Conservation (phyloP, 2,797 vertebrate species). For the Okamejei kenojei region DNA sequence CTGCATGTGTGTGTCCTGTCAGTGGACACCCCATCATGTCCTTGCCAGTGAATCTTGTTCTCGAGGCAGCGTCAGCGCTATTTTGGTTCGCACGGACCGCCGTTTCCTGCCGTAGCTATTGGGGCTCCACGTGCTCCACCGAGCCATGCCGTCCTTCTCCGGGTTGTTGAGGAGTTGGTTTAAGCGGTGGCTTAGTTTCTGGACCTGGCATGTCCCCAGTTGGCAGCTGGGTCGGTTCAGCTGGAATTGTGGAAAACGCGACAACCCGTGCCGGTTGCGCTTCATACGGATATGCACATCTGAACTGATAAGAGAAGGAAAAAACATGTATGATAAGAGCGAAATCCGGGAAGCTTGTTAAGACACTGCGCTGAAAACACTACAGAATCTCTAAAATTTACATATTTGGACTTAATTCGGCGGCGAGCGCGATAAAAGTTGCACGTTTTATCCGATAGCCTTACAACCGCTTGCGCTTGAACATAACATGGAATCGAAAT, state of each 20-base stretch:
- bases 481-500: neutral
- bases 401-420: neutral
- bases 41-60: conserved; percentile 45
- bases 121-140: conserved; percentile 71
- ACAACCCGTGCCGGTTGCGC: conserved; percentile 68
- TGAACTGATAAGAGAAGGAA: conserved; percentile 52
- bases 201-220: conserved; percentile 78
- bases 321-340: conserved; percentile 41
- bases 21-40: conserved; percentile 55
- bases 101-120: conserved; percentile 84
- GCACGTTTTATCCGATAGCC: neutral
- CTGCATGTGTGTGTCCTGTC: conserved; percentile 7
- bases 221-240: conserved; percentile 60
- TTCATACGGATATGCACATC: conserved; percentile 64
- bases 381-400: neutral
- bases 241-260: conserved; percentile 55
- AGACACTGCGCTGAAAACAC: neutral
- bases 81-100: conserved; percentile 56
- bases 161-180: conserved; percentile 69
- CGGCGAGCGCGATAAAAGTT: neutral
- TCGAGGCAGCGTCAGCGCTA: conserved; percentile 55
- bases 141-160: conserved; percentile 66
- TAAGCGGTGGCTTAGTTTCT: conserved; percentile 77
- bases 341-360: neutral
- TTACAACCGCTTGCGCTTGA: neutral